Evolutionary conservation across 92 coral and sea anemone species (phyloP), one percentile per base, ranked within the genome.

Genomic region (Parazoanthus swiftii): DNA sequence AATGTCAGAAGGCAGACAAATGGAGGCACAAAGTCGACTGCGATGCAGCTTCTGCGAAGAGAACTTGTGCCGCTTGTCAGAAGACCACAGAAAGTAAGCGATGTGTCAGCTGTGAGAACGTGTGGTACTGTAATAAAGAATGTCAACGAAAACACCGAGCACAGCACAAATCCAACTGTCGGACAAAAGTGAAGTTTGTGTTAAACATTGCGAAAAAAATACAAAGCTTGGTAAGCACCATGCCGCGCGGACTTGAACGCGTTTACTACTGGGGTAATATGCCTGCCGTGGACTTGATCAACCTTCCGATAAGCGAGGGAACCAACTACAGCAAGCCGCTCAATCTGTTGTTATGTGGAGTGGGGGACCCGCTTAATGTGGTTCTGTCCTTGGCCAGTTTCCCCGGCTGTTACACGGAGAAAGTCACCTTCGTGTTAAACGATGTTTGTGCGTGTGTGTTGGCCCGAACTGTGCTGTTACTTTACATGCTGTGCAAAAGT

Each of bases 271-370:
- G 94, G 96, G 98, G 98, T 13, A 93, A 95, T 81, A 63, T 35
- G 3, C 98, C 98, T 35, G 96, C 96, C 10, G 88, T 91, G 50
- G 98, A 95, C 67, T 72, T 94, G 77, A 65, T 95, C 54, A 95
- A 95, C 84, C 89, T 93, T 82, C 81, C 89, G 67, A 89, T 91
- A 91, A 95, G 93, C 65, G 98, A 95, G 81, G 98, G 98, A 8
- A 63, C 38, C 26, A 92, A 84, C 16, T 91, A 88, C 85, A 74
- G 80, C 23, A 85, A 86, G 29, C 86, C 88, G 6, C 78, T 95
- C 74, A 86, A 85, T 25, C 88, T 95, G 63, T 81, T 95, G 86
- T 83, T 90, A 15, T 92, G 94, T 88, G 98, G 98, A 14, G 98
- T 92, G 21, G 98, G 98, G 14, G 98, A 95, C 73, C 92, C 93